Conservation (phyloP, 2,888 invertebrate genomes). For the Pyrgus malvae region DNA sequence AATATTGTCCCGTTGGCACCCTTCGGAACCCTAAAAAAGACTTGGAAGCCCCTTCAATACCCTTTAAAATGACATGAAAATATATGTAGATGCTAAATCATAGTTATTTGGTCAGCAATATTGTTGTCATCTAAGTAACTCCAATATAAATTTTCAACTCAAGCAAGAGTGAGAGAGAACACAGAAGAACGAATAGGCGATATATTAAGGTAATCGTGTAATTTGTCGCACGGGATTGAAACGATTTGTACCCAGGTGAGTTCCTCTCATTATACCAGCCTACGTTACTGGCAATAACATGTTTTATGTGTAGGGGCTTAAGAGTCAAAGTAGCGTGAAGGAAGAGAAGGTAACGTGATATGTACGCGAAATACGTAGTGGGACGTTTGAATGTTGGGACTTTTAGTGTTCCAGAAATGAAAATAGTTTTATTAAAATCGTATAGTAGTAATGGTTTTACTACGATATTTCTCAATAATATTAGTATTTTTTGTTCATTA, state of each 20-base stretch:
- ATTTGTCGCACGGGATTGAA: slow-evolving; percentile 27
- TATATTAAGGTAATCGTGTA: slow-evolving; percentile 26
- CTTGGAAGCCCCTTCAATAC: no score
- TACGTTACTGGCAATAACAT: background rate
- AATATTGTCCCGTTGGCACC: no score
- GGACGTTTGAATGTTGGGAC: slow-evolving; percentile 1
- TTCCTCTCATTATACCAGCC: slow-evolving; percentile 17
- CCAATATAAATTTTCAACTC: slow-evolving; percentile 13
- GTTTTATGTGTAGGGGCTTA: background rate
- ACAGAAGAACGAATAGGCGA: slow-evolving; percentile 7
- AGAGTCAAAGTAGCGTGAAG: background rate
- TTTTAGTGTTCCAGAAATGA: slow-evolving; percentile 14
- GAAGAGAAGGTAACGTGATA: background rate
- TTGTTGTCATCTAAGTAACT: no score
- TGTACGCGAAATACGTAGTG: background rate
- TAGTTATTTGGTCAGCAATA: no score
- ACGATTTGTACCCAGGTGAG: slow-evolving; percentile 26
- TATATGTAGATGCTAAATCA: no score
- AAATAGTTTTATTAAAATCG: no score
- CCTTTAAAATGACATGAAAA: no score
- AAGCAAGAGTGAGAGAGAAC: slow-evolving; percentile 10
- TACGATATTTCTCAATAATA: no score
- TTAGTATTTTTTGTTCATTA: no score
- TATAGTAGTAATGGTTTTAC: no score
- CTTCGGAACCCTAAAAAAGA: no score